Conservation (phyloP, 2,797 vertebrate species). For the Triplophysa yarkandensis region DNA sequence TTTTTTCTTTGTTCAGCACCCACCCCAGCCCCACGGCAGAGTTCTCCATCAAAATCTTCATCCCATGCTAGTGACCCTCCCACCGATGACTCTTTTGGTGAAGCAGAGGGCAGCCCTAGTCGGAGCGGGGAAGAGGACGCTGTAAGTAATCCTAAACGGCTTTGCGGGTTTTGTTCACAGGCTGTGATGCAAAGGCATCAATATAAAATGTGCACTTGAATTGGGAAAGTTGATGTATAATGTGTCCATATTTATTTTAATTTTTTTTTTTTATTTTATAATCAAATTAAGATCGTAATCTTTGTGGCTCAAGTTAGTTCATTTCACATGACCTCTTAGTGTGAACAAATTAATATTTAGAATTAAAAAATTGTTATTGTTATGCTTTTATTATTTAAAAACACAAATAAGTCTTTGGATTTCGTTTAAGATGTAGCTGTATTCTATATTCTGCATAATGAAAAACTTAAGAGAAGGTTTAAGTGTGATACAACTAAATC, state of each 20-base stretch:
- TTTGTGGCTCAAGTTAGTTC: no score
- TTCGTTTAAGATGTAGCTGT: neutral
- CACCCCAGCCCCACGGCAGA: slow-evolving; percentile 92
- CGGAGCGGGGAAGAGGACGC: slow-evolving; percentile 92
- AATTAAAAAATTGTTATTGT: no score
- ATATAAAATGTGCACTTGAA: no score
- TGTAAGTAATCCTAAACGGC: slow-evolving; percentile 78
- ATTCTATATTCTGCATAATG: neutral
- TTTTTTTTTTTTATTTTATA: no score
- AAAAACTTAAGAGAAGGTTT: neutral
- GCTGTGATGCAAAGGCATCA: no score
- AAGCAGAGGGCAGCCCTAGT: slow-evolving; percentile 94
- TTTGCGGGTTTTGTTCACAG: slow-evolving; percentile 16
- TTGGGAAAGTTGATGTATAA: no score
- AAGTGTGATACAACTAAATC: neutral
- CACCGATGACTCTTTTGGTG: slow-evolving; percentile 91
- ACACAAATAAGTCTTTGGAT: neutral
- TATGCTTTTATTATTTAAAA: neutral
- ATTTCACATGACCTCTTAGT: no score
- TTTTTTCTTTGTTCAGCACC: slow-evolving; percentile 77
- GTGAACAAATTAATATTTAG: no score
- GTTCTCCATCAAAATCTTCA: slow-evolving; percentile 94
- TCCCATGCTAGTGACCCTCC: slow-evolving; percentile 89
- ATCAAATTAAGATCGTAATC: no score
- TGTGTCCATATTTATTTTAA: no score